A percentile compares a stretch with the other conserved stretches of the same genome.
Evolutionary conservation across 2,888 invertebrate genomes (phyloP).

Genomic region (Phortica okadai): DNA sequence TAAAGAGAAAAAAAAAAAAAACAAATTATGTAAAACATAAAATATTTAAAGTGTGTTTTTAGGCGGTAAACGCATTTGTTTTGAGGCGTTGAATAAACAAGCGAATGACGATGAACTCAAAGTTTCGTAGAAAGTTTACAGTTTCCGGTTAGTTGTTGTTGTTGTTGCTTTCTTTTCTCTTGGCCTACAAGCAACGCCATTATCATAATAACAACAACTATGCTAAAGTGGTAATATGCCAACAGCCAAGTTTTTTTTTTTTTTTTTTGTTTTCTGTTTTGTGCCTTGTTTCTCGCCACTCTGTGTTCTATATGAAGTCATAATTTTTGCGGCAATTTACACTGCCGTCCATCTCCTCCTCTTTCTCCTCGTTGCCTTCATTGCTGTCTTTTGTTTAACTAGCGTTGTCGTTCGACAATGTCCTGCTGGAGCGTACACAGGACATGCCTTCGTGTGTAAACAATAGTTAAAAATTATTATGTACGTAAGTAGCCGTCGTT

Average conservation of each 20-base stretch:
- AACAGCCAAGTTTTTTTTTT: not conserved
- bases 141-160: not conserved
- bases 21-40: not conserved
- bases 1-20: too few relatives aligned
- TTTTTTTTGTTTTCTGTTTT: slow-evolving; percentile 1
- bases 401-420: not conserved
- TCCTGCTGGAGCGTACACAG: not conserved
- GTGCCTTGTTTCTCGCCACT: not conserved
- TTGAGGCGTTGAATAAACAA: not conserved
- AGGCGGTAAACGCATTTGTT: slow-evolving; percentile 26
- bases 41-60: slow-evolving; percentile 25
- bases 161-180: not conserved
- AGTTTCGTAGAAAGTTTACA: not conserved
- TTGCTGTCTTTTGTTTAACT: slow-evolving; percentile 23
- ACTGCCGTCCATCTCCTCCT: not conserved
- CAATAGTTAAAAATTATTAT: slow-evolving; percentile 72
- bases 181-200: slow-evolving; percentile 5
- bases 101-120: not conserved
- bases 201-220: not conserved
- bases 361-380: not conserved
- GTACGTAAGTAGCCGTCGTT: slow-evolving; percentile 60
- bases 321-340: slow-evolving; percentile 34
- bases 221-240: not conserved
- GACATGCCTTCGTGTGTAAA: slow-evolving; percentile 53
- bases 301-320: slow-evolving; percentile 23